phyloP scores from a whole-genome alignment of 2,113 vertebrate genomes.

The Pachyramphus minor region DNA sequence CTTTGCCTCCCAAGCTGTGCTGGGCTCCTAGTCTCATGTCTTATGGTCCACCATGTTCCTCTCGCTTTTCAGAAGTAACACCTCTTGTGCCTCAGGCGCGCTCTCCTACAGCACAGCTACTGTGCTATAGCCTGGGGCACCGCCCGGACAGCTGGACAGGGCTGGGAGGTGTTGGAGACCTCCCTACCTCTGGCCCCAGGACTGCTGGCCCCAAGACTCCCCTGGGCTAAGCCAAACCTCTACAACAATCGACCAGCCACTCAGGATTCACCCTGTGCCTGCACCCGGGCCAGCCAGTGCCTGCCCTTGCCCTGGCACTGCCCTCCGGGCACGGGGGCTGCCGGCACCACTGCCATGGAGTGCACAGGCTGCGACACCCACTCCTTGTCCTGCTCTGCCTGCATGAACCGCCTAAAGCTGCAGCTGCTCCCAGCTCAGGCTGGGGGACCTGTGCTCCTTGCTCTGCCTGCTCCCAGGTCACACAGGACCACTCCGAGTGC shows the following conservation, averaged over 20 bases:
- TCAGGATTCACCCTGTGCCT: constrained; percentile 59
- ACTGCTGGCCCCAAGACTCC: background rate
- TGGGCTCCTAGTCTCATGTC: accelerated
- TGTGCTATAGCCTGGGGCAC: background rate
- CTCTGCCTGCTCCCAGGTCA: background rate
- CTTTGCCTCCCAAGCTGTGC: background rate
- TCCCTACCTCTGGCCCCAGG: background rate
- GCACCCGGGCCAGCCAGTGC: background rate
- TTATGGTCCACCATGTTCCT: accelerated
- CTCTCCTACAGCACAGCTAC: background rate
- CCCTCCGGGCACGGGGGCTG: accelerated
- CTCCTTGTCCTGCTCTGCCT: background rate
- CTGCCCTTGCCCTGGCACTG: background rate
- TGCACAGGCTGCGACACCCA: background rate
- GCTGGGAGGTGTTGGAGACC: background rate
- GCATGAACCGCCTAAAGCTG: background rate
- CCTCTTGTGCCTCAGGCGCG: background rate
- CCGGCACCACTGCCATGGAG: background rate
- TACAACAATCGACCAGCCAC: background rate
- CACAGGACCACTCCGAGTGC: accelerated
- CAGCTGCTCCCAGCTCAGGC: background rate
- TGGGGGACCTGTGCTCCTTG: accelerated
- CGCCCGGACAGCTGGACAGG: background rate
- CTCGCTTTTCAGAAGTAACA: background rate
- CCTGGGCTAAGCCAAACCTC: background rate